A percentile compares a stretch with the other conserved stretches of the same genome.
Conservation (phyloP, 2,113 vertebrate species). For the Archilochus colubris region DNA sequence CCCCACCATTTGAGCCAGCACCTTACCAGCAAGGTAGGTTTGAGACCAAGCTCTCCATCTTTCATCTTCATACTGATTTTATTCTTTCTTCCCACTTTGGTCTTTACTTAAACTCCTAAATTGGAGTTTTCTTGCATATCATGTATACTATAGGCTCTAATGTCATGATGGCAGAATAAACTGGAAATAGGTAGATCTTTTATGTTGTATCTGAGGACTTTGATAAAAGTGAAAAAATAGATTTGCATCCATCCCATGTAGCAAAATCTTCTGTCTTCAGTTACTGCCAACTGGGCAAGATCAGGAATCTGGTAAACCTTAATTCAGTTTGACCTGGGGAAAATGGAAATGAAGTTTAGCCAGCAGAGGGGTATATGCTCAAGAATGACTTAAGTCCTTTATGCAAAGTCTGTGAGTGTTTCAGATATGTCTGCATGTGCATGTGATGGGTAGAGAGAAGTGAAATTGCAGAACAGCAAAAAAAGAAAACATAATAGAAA, state of each 20-base stretch:
- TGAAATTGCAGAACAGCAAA: neutral
- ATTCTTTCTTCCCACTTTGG: neutral
- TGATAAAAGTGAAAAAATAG: neutral
- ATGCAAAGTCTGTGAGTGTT: neutral
- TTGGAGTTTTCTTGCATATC: neutral
- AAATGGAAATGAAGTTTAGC: neutral
- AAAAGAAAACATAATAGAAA: neutral
- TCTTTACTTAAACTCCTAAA: neutral
- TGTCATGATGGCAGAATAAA: neutral
- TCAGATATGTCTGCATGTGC: neutral
- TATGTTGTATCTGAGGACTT: neutral
- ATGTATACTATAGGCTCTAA: rapidly evolving
- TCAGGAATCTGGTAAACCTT: neutral
- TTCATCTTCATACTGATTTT: neutral
- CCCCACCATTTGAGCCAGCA: slow-evolving; percentile 87
- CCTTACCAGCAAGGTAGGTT: slow-evolving; percentile 86
- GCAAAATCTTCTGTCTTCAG: neutral
- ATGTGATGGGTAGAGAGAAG: neutral
- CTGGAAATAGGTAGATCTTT: neutral
- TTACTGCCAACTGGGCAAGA: neutral
- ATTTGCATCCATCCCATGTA: neutral
- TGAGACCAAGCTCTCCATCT: neutral
- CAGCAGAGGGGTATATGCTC: neutral
- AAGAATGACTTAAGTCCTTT: neutral
- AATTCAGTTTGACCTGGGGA: neutral